Base-by-base conservation (phyloP, 2,888 invertebrate species). In the Stenchaetothrips biformis region DNA sequence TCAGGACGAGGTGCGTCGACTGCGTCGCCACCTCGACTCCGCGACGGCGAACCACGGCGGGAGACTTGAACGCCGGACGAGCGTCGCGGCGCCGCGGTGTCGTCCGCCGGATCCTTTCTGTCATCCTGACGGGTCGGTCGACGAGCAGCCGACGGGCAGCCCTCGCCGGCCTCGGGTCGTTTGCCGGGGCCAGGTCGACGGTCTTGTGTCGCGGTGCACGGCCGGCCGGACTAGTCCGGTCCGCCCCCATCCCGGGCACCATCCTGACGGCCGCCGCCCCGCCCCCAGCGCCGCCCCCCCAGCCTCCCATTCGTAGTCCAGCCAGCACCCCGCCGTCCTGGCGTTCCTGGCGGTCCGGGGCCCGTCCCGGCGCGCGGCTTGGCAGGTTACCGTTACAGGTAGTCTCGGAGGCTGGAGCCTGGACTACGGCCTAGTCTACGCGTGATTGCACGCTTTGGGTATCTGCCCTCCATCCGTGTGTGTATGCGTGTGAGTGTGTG, bases 321-420 rank as follows among this genome's bases (percentile, higher is more conserved):
- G 59, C 59, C 37, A 37, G 37, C 13, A 59, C 18, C 59, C 59
- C 18, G 18, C 59, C 53, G 13, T 25, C 67, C 67, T 37, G 37
- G 25, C 67, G 21, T 25, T 67, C 67, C 21, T 7, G 67, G 21
- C 67, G 25, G 67, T 6, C 18, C 6, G 59, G 59, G 59, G 59
- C 59, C 18, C 6, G 16, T 16, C 6, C 13, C 4, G 59, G 16
- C 59, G 59, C 18, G 37, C 9, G 67, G 67, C 67, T 11, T 2
- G 67, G 67, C 67, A 9, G 67, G 67, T 74, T 74, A 74, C 67
- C 67, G 67, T 74, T 74, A 74, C 67, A 74, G 67, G 67, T 74
- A 74, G 67, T 67, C 53, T 53, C 13, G 53, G 53, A 11, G 13
- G 11, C 53, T 16, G 53, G 53, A 0, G 59, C 67, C 67, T 74